Base-by-base conservation (phyloP, 2,888 invertebrate genomes). In the Melinaea marsaeus region DNA sequence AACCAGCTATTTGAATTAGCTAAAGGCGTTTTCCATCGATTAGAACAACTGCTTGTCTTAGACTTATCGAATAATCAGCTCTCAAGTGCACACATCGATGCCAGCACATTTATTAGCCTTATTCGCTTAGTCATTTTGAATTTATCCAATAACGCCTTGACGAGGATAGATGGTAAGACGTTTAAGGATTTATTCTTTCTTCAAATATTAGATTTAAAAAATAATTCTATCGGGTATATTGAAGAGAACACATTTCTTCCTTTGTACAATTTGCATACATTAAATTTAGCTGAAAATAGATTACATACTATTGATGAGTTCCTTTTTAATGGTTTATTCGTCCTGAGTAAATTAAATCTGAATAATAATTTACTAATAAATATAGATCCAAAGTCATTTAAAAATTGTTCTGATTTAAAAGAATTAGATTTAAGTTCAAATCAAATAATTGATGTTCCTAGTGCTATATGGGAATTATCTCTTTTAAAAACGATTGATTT, bases 391-490 rank as follows among this genome's bases (percentile, higher is more conserved):
- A 93, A 95, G 78, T 95, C 97, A 33, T 97, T 97, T 81, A 95
- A 95, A 77, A 97, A 97, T 84, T 97, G 95, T 85, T 95, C 95
- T 2, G 95, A 96, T 75, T 89, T 97, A 65, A 96, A 97, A 85
- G 97, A 97, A 81, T 91, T 98, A 69, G 97, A 97, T 85, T 88
- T 98, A 67, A 96, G 96, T 85, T 96, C 96, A 13, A 98, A 98
- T 86, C 95, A 95, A 73, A 88, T 98, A 71, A 91, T 92, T 60
- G 93, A 94, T 70, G 95, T 98, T 64, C 97, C 98, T 7, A 94
- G 94, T 76, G 96, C 96, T 2, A 91, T 97, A 71, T 94, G 94
- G 84, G 95, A 95, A 77, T 88, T 97, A 66, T 93, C 95, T 58
- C 94, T 96, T 82, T 89, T 98, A 72, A 96, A 96, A 86, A 96